Evolutionary conservation across 2,888 invertebrate genomes (phyloP).

Genomic region (Holacanthella duospinosa): DNA sequence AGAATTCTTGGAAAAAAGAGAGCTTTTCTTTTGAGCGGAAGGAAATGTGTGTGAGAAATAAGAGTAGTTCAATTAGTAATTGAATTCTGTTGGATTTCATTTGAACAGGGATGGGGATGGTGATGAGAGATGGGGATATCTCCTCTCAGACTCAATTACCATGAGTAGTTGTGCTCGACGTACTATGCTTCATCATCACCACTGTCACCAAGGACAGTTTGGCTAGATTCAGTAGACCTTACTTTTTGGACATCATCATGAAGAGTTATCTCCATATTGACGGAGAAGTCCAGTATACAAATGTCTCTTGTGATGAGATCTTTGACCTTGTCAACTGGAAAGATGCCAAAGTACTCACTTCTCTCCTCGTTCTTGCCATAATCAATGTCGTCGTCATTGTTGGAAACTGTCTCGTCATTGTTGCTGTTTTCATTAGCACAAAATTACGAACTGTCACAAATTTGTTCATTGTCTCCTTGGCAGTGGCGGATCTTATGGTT

Average conservation of each 20-base stretch:
- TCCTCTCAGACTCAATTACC: too few relatives aligned
- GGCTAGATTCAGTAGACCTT: too few relatives aligned
- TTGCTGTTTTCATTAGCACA: constrained; percentile 62
- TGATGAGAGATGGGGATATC: too few relatives aligned
- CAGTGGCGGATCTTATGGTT: constrained; percentile 80
- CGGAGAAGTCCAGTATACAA: constrained; percentile 26
- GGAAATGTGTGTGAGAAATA: too few relatives aligned
- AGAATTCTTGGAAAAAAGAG: too few relatives aligned
- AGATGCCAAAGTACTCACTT: constrained; percentile 63
- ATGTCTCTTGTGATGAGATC: constrained; percentile 61
- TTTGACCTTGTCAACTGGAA: constrained; percentile 71
- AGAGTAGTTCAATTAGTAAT: too few relatives aligned
- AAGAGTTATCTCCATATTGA: constrained; percentile 16
- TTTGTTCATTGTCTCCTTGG: constrained; percentile 90
- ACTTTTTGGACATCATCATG: constrained; percentile 12
- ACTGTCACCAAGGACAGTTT: too few relatives aligned
- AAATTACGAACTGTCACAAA: constrained; percentile 92
- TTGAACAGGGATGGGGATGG: too few relatives aligned
- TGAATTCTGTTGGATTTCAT: too few relatives aligned
- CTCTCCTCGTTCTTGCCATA: constrained; percentile 64
- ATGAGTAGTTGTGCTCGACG: too few relatives aligned
- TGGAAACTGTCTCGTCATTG: constrained; percentile 84
- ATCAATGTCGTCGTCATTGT: constrained; percentile 81
- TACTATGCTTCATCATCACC: too few relatives aligned
- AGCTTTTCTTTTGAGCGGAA: too few relatives aligned